phyloP scores from a whole-genome alignment of 2,888 invertebrate species.

The Aphidoletes aphidimyza region DNA sequence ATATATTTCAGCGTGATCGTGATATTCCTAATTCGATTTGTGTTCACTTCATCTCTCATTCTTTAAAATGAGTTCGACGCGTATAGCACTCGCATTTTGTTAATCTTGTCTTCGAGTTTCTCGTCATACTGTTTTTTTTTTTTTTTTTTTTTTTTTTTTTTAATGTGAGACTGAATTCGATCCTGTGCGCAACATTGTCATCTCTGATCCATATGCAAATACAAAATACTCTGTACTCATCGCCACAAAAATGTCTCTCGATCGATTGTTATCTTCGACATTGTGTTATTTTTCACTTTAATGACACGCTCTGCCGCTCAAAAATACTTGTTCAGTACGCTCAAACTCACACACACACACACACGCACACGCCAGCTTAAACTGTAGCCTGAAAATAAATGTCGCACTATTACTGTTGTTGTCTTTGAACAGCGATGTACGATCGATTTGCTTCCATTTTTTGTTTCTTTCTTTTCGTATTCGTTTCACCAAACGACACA shows the following conservation, averaged over 20 bases:
- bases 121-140: too few species aligned
- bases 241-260: constrained; percentile 1
- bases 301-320: not conserved
- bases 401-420: not conserved
- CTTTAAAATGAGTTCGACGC: not conserved
- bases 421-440: not conserved
- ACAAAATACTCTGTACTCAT: not conserved
- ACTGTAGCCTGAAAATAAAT: too few species aligned
- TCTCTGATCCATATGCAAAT: not conserved
- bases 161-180: not conserved
- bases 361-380: too few species aligned
- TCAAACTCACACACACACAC: too few species aligned
- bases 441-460: not conserved
- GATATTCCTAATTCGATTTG: not conserved
- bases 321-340: not conserved
- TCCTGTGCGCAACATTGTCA: constrained; percentile 3
- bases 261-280: constrained; percentile 33
- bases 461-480: too few species aligned
- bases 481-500: too few species aligned
- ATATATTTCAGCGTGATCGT: not conserved
- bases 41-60: not conserved
- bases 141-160: not conserved
- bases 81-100: too few species aligned
- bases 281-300: constrained; percentile 18
- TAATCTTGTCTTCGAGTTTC: too few species aligned